These are phyloP conservation scores for Mormoops blainvillei DNA, from an alignment of 2,113 vertebrate species.

Conservation along the genomic window DNA sequence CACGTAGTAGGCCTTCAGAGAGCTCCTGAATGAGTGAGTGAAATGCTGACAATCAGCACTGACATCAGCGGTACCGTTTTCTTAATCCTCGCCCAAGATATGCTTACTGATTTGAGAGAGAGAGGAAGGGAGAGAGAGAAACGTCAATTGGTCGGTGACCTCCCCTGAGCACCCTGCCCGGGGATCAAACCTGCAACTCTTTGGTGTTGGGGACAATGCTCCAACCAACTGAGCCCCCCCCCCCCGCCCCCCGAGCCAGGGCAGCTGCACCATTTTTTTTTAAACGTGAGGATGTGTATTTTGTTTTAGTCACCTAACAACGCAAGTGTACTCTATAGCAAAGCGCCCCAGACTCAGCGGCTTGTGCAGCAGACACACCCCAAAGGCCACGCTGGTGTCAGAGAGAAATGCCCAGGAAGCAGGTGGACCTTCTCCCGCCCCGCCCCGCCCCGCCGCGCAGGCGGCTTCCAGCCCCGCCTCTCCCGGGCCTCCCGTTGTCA, in stretches of 20 bases:
- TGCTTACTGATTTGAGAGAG: too few species aligned
- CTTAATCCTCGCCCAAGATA: too few species aligned
- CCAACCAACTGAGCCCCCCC: too few species aligned
- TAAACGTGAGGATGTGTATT: not conserved
- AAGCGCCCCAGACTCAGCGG: rapidly evolving
- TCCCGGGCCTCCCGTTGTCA: too few species aligned
- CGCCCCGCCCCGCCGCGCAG: not conserved
- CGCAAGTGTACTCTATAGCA: rapidly evolving
- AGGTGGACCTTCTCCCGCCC: rapidly evolving
- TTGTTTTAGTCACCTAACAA: not conserved
- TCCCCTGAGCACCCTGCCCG: too few species aligned
- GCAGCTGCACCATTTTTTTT: rapidly evolving
- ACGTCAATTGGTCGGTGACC: too few species aligned
- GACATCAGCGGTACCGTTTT: rapidly evolving
- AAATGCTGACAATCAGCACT: rapidly evolving
- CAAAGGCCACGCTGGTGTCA: not conserved
- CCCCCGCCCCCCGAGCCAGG: too few species aligned
- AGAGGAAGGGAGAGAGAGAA: too few species aligned
- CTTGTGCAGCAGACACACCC: rapidly evolving
- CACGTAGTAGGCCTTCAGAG: rapidly evolving
- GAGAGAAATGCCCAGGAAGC: not conserved
- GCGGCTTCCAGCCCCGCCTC: not conserved
- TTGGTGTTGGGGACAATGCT: too few species aligned
- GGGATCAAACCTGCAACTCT: too few species aligned
- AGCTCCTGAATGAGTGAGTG: not conserved